Percentiles rank a stretch among this genome's conserved stretches.
phyloP scores from a whole-genome alignment of 2,113 vertebrate species.

The Jaculus jaculus region DNA sequence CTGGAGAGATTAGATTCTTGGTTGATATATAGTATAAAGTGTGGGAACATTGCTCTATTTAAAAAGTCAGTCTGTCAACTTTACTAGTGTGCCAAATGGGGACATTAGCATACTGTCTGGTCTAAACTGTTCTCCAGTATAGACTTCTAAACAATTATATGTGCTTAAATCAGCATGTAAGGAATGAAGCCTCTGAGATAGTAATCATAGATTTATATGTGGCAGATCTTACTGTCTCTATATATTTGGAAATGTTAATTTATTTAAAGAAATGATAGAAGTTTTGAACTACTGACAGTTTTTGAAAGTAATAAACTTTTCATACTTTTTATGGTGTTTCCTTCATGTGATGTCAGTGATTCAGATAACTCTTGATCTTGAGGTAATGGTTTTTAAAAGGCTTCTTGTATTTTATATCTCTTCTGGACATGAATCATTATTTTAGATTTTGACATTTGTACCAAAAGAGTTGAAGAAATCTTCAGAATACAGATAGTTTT shows the following conservation, averaged over 20 bases:
- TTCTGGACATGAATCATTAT: conserved; percentile 81
- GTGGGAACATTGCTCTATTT: conserved; percentile 74
- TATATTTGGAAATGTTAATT: conserved; percentile 62
- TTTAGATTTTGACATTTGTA: conserved; percentile 83
- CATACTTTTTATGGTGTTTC: conserved; percentile 70
- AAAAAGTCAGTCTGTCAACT: conserved; percentile 73
- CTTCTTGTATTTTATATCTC: conserved; percentile 82
- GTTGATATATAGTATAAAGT: conserved; percentile 72
- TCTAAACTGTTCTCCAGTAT: conserved; percentile 61
- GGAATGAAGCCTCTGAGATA: conserved; percentile 83
- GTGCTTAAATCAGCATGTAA: conserved; percentile 72
- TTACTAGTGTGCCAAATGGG: conserved; percentile 24
- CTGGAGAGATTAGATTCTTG: conserved; percentile 75
- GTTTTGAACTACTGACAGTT: conserved; percentile 83
- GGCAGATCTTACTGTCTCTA: conserved; percentile 80
- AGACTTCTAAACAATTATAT: conserved; percentile 66
- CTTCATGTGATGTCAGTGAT: conserved; percentile 80
- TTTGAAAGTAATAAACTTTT: conserved; percentile 50
- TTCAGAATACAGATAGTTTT: conserved; percentile 71
- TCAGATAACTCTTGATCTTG: conserved; percentile 86
- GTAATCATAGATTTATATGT: conserved; percentile 59
- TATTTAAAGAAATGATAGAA: conserved; percentile 84
- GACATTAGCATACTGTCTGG: conserved; percentile 34
- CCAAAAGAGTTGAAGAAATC: conserved; percentile 78
- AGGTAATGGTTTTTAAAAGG: conserved; percentile 77